Conservation (phyloP, 2,888 invertebrate species). For the Zygogramma bicolorata region DNA sequence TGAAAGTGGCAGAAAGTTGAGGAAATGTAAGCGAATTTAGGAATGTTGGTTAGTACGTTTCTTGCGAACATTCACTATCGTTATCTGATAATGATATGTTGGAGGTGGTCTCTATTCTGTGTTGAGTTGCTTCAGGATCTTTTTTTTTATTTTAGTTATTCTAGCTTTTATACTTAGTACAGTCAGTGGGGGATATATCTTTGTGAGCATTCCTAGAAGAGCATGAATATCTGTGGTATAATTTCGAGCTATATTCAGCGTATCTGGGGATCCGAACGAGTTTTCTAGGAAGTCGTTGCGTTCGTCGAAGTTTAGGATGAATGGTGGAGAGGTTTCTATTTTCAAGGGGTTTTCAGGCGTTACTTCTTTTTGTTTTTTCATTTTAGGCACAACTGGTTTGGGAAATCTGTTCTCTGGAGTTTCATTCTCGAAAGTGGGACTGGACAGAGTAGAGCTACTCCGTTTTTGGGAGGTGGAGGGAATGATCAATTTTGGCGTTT, state of each 20-base stretch:
- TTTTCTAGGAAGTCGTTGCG: conserved; percentile 1
- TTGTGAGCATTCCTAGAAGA: background rate
- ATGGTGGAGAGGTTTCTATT: background rate
- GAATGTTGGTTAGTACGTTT: background rate
- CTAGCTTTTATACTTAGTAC: background rate
- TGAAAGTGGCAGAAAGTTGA: background rate
- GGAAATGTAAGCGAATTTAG: background rate
- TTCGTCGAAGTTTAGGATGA: background rate
- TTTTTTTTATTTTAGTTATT: conserved; percentile 6
- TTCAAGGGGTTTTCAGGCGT: conserved; percentile 5
- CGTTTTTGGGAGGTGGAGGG: conserved; percentile 2
- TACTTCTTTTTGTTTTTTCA: conserved; percentile 1
- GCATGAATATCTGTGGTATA: conserved; percentile 2
- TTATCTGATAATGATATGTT: background rate
- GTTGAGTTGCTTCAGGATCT: conserved; percentile 10
- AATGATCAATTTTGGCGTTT: background rate
- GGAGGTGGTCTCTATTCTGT: background rate
- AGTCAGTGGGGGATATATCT: background rate
- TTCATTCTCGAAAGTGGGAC: background rate
- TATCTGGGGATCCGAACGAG: background rate
- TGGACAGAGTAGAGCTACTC: background rate
- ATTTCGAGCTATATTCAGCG: background rate
- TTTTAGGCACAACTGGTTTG: conserved; percentile 1
- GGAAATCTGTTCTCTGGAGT: background rate
- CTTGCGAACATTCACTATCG: conserved; percentile 8